phyloP scores from a whole-genome alignment of 2,888 invertebrate genomes.

The Hirtodrosophila duncani region DNA sequence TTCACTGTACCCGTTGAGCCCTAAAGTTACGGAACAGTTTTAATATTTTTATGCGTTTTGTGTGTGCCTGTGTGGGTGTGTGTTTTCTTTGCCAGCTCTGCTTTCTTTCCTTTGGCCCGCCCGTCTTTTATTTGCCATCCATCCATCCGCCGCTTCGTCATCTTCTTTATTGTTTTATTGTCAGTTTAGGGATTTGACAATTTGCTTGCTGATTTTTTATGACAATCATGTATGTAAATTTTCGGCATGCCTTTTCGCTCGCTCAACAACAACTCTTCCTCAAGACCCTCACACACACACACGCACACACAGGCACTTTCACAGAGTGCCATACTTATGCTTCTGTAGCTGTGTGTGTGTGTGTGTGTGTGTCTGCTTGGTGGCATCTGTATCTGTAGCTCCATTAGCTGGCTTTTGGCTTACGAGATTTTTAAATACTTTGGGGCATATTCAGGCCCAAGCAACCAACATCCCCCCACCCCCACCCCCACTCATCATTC shows the following conservation, averaged over 20 bases:
- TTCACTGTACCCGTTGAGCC: conserved; percentile 8
- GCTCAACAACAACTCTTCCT: conserved; percentile 53
- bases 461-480: conserved; percentile 14
- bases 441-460: conserved; percentile 47
- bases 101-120: background rate
- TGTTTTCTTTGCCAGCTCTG: background rate
- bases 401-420: conserved; percentile 64
- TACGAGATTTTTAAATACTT: conserved; percentile 69
- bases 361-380: conserved; percentile 5
- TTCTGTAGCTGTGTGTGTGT: conserved; percentile 10
- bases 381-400: conserved; percentile 45
- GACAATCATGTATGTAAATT: conserved; percentile 74
- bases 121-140: conserved; percentile 1
- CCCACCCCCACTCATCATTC: conserved; percentile 53
- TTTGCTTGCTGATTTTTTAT: conserved; percentile 73
- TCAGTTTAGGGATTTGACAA: conserved; percentile 73
- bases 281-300: conserved; percentile 46
- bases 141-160: conserved; percentile 35
- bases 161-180: conserved; percentile 73
- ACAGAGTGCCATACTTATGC: too few species aligned
- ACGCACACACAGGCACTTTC: too few species aligned
- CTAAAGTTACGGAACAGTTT: too few species aligned
- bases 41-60: too few species aligned
- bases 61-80: too few species aligned
- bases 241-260: conserved; percentile 30